Evolutionary conservation across 2,797 vertebrate species (phyloP).

Genomic region (Anisognathus igniventris): DNA sequence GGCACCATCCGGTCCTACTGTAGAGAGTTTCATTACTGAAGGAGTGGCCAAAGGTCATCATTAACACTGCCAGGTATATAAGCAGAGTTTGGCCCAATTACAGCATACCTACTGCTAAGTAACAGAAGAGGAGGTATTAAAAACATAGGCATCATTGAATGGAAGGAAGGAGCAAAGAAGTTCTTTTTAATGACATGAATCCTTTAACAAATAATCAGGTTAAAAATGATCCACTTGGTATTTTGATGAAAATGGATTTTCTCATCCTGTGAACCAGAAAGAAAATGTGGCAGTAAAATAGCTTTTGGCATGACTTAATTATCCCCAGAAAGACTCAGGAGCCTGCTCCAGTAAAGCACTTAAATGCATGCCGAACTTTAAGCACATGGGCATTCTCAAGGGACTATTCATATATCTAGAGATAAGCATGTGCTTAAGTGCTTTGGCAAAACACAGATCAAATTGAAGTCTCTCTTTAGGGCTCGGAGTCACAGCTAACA

Average conservation of each 20-base stretch:
- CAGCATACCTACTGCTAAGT: neutral
- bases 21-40: neutral
- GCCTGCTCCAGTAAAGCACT: constrained; percentile 49
- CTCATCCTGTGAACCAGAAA: constrained; percentile 70
- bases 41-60: constrained; percentile 22
- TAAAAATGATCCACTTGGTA: constrained; percentile 59
- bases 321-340: constrained; percentile 51
- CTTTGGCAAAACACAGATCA: constrained; percentile 14
- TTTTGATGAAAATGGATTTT: constrained; percentile 71
- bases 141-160: neutral
- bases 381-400: constrained; percentile 30
- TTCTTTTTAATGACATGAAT: neutral
- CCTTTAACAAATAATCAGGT: constrained; percentile 62
- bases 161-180: constrained; percentile 4
- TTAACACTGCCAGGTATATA: constrained; percentile 28
- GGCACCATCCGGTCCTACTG: constrained; percentile 32
- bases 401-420: constrained; percentile 26
- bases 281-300: constrained; percentile 59
- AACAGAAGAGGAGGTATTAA: neutral
- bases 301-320: constrained; percentile 52
- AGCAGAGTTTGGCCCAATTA: constrained; percentile 15
- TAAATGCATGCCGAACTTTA: constrained; percentile 23
- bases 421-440: constrained; percentile 55
- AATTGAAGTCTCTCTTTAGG: neutral
- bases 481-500: neutral